Evolutionary conservation across 2,888 invertebrate genomes (phyloP).

Genomic region (Chloromyia formosa): DNA sequence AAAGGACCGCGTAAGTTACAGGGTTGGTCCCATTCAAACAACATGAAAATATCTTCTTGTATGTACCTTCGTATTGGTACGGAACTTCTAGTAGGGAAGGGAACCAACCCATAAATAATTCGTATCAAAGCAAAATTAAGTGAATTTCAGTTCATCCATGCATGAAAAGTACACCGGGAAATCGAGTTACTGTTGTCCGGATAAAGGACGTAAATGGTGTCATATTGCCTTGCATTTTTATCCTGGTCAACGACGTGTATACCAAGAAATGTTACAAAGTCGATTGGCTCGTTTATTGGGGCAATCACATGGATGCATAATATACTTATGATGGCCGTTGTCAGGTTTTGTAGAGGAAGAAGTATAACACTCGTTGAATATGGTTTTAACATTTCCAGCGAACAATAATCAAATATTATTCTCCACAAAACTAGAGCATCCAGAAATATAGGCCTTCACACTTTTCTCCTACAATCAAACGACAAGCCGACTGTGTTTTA

Average conservation of each 20-base stretch:
- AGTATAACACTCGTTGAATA: too few relatives aligned
- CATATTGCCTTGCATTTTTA: background rate
- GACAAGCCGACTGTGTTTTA: too few relatives aligned
- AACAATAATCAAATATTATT: too few relatives aligned
- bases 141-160: conserved; percentile 63
- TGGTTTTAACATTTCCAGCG: too few relatives aligned
- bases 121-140: conserved; percentile 58
- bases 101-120: conserved; percentile 37
- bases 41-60: too few relatives aligned
- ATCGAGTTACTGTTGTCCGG: background rate
- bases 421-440: too few relatives aligned
- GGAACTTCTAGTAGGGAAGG: conserved; percentile 3
- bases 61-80: too few relatives aligned
- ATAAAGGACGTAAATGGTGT: background rate
- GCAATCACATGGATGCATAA: conserved; percentile 1
- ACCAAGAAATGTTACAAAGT: background rate
- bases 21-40: background rate
- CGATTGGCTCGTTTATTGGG: conserved; percentile 15
- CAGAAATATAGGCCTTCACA: too few relatives aligned
- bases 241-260: background rate
- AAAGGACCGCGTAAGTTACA: background rate
- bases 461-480: too few relatives aligned
- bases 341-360: too few relatives aligned
- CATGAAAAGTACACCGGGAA: conserved; percentile 56
- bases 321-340: too few relatives aligned